Evolutionary conservation across 2,888 invertebrate genomes (phyloP).

Genomic region (Helobdella robusta): DNA sequence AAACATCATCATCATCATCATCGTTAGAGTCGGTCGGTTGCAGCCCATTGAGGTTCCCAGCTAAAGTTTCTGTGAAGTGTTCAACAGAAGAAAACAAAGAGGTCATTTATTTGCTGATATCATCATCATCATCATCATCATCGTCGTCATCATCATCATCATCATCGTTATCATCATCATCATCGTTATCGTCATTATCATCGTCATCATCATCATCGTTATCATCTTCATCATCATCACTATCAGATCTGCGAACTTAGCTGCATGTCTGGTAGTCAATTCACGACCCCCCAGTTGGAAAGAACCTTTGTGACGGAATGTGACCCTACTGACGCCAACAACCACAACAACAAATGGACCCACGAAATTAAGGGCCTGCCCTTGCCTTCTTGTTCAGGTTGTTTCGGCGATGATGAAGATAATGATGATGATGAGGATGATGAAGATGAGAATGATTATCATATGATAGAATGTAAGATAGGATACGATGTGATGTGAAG

Average conservation of each 20-base stretch:
- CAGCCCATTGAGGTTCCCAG: constrained; percentile 36
- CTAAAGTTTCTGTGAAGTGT: constrained; percentile 39
- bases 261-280: constrained; percentile 14
- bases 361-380: constrained; percentile 38
- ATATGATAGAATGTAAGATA: too few species aligned
- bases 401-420: background rate
- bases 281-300: constrained; percentile 4
- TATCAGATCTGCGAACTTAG: constrained; percentile 14
- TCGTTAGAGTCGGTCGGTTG: constrained; percentile 33
- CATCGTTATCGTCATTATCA: constrained; percentile 14
- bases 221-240: too few species aligned
- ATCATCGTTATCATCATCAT: constrained; percentile 20
- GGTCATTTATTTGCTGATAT: constrained; percentile 37
- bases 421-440: background rate
- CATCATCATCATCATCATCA: constrained; percentile 22
- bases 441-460: too few species aligned
- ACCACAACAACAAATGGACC: constrained; percentile 41
- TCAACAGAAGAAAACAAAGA: constrained; percentile 35
- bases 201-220: constrained; percentile 6
- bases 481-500: too few species aligned
- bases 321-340: constrained; percentile 40
- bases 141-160: constrained; percentile 20
- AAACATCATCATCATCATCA: background rate
- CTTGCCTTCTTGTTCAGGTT: constrained; percentile 45
- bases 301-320: constrained; percentile 33